Conservation (phyloP, 2,113 vertebrate species). For the Gymnogyps californianus region DNA sequence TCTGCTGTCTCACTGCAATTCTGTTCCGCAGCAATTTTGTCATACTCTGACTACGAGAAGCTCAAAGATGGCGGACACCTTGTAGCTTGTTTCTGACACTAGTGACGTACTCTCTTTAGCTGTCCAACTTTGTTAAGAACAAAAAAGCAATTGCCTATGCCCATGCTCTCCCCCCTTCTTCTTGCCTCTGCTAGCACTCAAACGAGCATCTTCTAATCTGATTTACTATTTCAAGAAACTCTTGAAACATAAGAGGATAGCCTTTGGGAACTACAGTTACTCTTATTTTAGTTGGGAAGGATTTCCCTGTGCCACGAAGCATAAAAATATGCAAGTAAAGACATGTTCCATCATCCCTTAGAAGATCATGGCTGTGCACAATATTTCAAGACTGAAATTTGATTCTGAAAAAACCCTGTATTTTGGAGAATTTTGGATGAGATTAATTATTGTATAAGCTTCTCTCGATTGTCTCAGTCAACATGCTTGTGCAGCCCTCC, state of each 20-base stretch:
- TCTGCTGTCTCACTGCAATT: neutral
- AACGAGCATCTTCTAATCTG: neutral
- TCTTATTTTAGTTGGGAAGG: neutral
- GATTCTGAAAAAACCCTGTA: neutral
- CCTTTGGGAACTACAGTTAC: neutral
- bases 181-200: neutral
- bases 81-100: neutral
- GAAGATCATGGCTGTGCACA: neutral
- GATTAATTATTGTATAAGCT: neutral
- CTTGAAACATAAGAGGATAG: neutral
- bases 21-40: neutral
- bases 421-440: neutral
- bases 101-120: neutral
- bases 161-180: neutral
- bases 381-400: neutral
- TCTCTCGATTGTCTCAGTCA: neutral
- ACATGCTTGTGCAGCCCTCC: neutral
- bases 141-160: neutral
- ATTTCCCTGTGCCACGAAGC: neutral
- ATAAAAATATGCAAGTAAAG: neutral
- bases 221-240: neutral
- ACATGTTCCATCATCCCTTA: neutral
- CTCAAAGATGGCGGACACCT: accelerated
- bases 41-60: neutral
- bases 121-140: neutral